These are phyloP conservation scores for Lontra canadensis DNA, from an alignment of 2,113 vertebrate genomes.

Conservation along the genomic window DNA sequence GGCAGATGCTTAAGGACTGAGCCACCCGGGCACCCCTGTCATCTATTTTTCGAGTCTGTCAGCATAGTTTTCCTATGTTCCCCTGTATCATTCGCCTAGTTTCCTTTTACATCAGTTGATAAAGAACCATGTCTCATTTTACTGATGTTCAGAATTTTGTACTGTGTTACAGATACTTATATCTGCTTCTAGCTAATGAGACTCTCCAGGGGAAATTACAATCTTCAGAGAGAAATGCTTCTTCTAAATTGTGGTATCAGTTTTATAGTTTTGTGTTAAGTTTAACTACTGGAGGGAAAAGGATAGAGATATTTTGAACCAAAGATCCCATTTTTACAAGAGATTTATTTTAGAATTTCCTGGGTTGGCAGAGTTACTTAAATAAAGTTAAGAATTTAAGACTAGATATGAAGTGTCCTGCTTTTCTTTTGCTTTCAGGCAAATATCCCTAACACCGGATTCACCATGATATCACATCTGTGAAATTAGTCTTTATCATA, in stretches of 20 bases:
- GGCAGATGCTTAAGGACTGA: too few species aligned
- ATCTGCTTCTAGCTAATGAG: conserved; percentile 8
- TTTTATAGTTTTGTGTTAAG: conserved; percentile 33
- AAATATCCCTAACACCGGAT: not conserved
- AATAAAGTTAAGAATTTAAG: conserved; percentile 27
- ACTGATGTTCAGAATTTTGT: not conserved
- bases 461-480: not conserved
- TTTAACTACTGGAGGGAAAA: not conserved
- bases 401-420: not conserved
- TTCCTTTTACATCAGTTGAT: conserved; percentile 15
- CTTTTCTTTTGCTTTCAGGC: conserved; percentile 15
- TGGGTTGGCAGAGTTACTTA: not conserved
- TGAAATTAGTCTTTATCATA: conserved; percentile 6
- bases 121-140: conserved; percentile 11
- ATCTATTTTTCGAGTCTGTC: not conserved
- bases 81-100: not conserved
- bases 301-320: not conserved
- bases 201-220: not conserved
- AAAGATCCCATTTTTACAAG: conserved; percentile 30
- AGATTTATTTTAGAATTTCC: not conserved
- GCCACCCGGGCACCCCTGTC: not conserved
- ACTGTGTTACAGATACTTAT: not conserved
- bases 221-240: not conserved
- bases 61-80: not conserved
- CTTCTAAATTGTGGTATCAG: conserved; percentile 7